Evolutionary conservation across 2,797 vertebrate species (phyloP), one percentile per base, ranked within the genome.

Genomic region (Aselliscus stoliczkanus): DNA sequence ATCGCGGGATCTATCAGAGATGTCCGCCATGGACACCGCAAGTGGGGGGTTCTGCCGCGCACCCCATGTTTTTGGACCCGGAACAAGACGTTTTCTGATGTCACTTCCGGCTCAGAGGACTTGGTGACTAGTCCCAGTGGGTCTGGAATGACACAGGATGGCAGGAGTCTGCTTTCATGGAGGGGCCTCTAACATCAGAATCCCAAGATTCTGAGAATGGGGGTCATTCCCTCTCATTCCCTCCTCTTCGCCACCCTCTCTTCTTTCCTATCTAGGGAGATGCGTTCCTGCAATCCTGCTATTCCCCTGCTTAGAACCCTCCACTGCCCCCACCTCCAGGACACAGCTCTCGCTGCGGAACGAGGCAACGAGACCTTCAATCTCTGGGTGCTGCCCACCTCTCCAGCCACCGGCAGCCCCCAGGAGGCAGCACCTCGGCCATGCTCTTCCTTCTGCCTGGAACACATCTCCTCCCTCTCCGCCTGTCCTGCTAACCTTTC

Each of bases 81-180:
- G 88, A 69, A 64, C 42, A 62, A 76, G 84, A 50, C 23, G 11
- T 60, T 82, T 86, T 86, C 72, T 60, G 34, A 83, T 64, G 79
- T 56, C n/a, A 3, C 34, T 58, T 39, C 54, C 23, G 60, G 39
- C 42, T 84, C 60, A 42, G 69, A 94, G 50, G 65, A 39, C 50
- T n/a, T 54, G 4, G 72, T 31, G 67, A 47, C 87, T 34, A 5
- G 7, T 42, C 58, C 52, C 82, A 21, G 29, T 7, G 47, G 65
- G n/a, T 58, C 31, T 54, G 29, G 58, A 65, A 50, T 58, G 29
- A 80, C 44, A 25, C n/a, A 39, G 20, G 47, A 17, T 18, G 42
- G 70, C 42, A 88, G 34, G 60, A 67, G n/a, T 81, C 50, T 37
- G 29, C 60, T 65, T 62, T 14, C n/a, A 11, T n/a, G 34, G 44